phyloP scores from a whole-genome alignment of 2,888 invertebrate genomes.

The Chloroclysta siterata region DNA sequence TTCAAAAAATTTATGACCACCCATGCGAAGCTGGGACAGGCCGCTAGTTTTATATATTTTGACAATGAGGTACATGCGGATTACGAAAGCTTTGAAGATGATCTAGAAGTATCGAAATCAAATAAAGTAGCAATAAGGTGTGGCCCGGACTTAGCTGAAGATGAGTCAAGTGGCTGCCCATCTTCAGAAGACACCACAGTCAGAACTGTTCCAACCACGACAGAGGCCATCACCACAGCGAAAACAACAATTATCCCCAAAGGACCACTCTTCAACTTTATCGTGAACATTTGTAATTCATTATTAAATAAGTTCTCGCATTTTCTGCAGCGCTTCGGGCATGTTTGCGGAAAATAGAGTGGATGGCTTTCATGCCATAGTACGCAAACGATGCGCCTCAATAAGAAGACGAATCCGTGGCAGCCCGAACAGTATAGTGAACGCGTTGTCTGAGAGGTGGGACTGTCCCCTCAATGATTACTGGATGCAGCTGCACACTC shows the following conservation, averaged over 20 bases:
- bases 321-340: too few relatives aligned
- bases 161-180: slow-evolving; percentile 19
- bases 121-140: slow-evolving; percentile 18
- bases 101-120: neutral
- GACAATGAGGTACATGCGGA: neutral
- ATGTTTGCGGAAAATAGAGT: too few relatives aligned
- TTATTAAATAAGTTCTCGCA: slow-evolving; percentile 50
- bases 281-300: slow-evolving; percentile 58
- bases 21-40: too few relatives aligned
- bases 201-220: slow-evolving; percentile 14
- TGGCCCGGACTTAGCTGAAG: slow-evolving; percentile 4
- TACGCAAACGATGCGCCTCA: too few relatives aligned
- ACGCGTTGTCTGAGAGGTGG: too few relatives aligned
- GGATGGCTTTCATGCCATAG: too few relatives aligned
- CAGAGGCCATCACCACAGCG: slow-evolving; percentile 31
- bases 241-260: slow-evolving; percentile 40
- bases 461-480: too few relatives aligned
- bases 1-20: too few relatives aligned
- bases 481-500: too few relatives aligned
- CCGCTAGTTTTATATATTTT: slow-evolving; percentile 10
- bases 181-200: slow-evolving; percentile 26
- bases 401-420: too few relatives aligned
- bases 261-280: slow-evolving; percentile 63
- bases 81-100: neutral
- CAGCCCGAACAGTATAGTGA: too few relatives aligned